Evolutionary conservation across 2,888 invertebrate genomes (phyloP), one percentile per base, ranked within the genome.

Genomic region (Caenorhabditis angaria): DNA sequence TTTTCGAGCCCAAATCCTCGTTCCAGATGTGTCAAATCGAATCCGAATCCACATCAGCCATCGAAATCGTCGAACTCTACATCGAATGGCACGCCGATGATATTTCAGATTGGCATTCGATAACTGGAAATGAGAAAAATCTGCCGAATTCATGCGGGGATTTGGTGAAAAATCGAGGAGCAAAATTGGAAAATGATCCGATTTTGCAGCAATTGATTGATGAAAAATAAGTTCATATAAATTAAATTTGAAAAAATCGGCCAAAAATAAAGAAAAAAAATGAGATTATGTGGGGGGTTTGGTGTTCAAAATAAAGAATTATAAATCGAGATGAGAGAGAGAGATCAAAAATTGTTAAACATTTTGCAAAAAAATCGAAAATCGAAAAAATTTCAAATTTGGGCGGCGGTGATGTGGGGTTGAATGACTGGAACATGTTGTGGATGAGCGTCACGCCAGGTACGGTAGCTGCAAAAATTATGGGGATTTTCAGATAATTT

Each of bases 51-150:
- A 65, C 70, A 27, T 65, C 69, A 1, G 75, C 84, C 12, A 61
- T 81, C 18, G 80, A 78, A 57, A 76, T 86, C 5, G 64, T 86
- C 1, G 74, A 78, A 35, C 61, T 81, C 1, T 81, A 82, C 61
- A 79, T 86, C 12, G 76, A 83, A 71, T 87, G 84, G 83, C 86
- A 86, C 55, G 85, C 86, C 3, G 72, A 70, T 47, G 83, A 83
- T 54, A 76, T 83, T 22, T 76, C 78, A 35, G 84, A 85, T 58
- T 85, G 85, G 85, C 85, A 85, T 66, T 60, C 83, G 24, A 65
- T 82, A 32, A 78, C 82, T 29, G 83, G 80, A 35, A 74, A 70
- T 25, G 77, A 74, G 18, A 63, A 68, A 22, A 61, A 70, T 20
- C 61, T 77, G 8, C 77, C 77, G 6, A 67, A 66, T 32, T 48